These are phyloP conservation scores for Recurvirostra avosetta DNA, from an alignment of 2,113 vertebrate species.

Conservation along the genomic window DNA sequence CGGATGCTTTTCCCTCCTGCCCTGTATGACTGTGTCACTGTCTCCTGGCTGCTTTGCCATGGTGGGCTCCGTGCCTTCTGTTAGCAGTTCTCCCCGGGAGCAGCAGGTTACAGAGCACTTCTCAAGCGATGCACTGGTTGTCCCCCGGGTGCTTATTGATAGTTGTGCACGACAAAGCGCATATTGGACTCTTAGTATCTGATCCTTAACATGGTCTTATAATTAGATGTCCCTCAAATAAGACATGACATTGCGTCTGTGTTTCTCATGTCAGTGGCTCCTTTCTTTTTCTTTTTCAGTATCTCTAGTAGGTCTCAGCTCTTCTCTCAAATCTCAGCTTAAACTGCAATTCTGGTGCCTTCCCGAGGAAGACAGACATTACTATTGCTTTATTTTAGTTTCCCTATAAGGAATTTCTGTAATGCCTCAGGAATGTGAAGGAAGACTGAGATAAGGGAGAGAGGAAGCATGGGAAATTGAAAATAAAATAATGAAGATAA, in stretches of 20 bases:
- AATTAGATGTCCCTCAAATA: background rate
- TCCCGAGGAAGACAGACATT: background rate
- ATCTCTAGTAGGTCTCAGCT: background rate
- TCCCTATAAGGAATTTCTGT: background rate
- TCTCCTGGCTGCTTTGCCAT: background rate
- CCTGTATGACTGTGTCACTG: background rate
- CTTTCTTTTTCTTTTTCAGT: background rate
- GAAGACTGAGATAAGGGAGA: background rate
- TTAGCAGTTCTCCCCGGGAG: background rate
- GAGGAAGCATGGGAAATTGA: background rate
- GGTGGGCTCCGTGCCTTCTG: background rate
- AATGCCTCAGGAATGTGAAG: background rate
- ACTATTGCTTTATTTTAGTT: background rate
- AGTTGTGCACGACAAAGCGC: background rate
- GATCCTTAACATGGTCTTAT: background rate
- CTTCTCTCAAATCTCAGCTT: background rate
- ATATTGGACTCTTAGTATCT: background rate
- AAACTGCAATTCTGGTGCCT: background rate
- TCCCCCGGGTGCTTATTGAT: background rate
- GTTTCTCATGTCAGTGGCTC: background rate
- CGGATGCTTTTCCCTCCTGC: background rate
- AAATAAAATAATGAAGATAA: background rate
- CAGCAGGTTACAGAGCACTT: background rate
- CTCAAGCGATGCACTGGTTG: fast-evolving
- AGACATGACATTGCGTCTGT: background rate